Conservation (phyloP, 1,140 invertebrate species). For the Aphelenchoides fujianensis region DNA sequence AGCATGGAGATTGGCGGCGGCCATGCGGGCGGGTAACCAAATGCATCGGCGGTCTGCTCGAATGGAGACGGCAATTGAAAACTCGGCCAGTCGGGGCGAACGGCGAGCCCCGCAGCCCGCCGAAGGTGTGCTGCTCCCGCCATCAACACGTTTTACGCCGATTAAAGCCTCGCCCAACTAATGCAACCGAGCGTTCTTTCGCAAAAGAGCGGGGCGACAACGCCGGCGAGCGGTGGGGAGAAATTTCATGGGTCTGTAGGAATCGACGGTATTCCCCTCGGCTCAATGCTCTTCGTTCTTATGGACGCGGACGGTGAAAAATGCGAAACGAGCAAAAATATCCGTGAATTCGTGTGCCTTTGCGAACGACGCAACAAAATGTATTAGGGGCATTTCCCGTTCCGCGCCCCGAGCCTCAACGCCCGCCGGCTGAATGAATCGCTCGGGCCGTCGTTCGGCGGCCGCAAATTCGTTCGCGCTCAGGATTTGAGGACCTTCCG, state of each 20-base stretch:
- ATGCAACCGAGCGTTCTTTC: neutral
- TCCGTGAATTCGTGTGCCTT: neutral
- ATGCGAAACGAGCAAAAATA: neutral
- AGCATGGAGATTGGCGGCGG: neutral
- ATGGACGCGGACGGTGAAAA: neutral
- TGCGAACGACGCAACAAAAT: neutral
- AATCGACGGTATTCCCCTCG: conserved; percentile 2
- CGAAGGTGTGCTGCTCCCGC: neutral
- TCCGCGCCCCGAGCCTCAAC: neutral
- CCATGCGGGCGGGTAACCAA: conserved; percentile 4
- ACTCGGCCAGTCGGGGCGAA: neutral
- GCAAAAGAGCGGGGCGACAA: neutral
- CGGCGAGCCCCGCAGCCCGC: too few relatives aligned
- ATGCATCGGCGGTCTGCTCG: neutral
- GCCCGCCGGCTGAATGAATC: too few relatives aligned
- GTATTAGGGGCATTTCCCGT: neutral
- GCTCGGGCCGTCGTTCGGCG: too few relatives aligned
- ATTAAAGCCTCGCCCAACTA: neutral
- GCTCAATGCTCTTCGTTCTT: conserved; percentile 3
- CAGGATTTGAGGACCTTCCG: neutral
- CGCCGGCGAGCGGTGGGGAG: neutral
- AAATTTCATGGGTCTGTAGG: conserved; percentile 1
- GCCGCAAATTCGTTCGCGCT: neutral
- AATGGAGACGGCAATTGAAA: conserved; percentile 1
- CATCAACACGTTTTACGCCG: neutral